A percentile compares a stretch with the other conserved stretches of the same genome.
These are phyloP conservation scores for Ferrisia virgata DNA, from an alignment of 2,888 invertebrate genomes.

Conservation along the genomic window DNA sequence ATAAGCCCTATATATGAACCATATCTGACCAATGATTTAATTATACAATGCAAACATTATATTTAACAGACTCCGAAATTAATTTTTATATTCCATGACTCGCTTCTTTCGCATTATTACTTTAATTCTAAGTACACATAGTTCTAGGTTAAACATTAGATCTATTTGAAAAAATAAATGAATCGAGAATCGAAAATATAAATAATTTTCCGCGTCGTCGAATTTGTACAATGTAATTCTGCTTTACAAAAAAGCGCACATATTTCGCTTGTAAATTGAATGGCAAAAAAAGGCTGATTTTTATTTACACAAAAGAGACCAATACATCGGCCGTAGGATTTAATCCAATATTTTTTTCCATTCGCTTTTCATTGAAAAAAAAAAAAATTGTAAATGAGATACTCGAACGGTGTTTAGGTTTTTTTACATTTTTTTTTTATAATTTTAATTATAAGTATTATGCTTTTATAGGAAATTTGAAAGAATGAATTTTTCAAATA, in stretches of 20 bases:
- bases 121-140: not conserved
- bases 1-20: not conserved
- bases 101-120: not conserved
- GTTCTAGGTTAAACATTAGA: not conserved
- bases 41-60: not conserved
- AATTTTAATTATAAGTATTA: not conserved
- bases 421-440: not conserved
- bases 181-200: not conserved
- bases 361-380: not conserved
- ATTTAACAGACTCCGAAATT: not conserved
- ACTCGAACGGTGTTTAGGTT: not conserved
- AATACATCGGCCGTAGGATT: not conserved
- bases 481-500: not conserved
- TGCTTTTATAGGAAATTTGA: not conserved
- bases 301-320: not conserved
- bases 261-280: constrained; percentile 5
- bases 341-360: not conserved
- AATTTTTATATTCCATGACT: not conserved
- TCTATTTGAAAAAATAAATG: not conserved
- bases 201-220: not conserved
- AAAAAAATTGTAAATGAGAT: not conserved
- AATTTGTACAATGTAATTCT: not conserved
- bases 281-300: not conserved
- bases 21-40: not conserved
- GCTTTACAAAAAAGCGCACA: not conserved